A percentile compares a stretch with the other conserved stretches of the same genome.
These are phyloP conservation scores for Platalea minor DNA, from an alignment of 2,797 vertebrate genomes.

Conservation along the genomic window DNA sequence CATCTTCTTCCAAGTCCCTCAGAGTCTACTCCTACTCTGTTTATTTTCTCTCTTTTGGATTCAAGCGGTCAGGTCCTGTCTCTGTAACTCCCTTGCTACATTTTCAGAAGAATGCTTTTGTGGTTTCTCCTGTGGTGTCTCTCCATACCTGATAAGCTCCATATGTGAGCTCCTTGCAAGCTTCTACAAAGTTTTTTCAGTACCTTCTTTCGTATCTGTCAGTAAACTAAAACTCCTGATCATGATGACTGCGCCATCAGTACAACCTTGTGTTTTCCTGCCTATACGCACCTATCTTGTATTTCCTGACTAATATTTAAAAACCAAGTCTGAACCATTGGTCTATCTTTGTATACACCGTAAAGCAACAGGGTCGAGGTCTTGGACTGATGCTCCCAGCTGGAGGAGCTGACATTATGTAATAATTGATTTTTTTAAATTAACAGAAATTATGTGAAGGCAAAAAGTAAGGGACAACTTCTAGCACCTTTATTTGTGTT, in stretches of 20 bases:
- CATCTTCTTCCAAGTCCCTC: background rate
- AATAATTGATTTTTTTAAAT: background rate
- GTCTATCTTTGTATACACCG: background rate
- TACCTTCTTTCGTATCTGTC: background rate
- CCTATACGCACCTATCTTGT: rapidly evolving
- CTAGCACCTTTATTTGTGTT: background rate
- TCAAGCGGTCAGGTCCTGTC: background rate
- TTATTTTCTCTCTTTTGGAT: background rate
- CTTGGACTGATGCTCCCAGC: background rate
- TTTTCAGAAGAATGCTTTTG: background rate
- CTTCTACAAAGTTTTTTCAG: background rate
- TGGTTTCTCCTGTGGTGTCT: background rate
- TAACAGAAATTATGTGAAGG: background rate
- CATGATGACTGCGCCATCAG: background rate
- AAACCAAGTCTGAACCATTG: background rate
- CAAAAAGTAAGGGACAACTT: background rate
- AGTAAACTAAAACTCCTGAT: background rate
- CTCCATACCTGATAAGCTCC: background rate
- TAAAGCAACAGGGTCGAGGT: background rate
- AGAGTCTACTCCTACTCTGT: background rate
- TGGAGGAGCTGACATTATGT: background rate
- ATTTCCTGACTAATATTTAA: background rate
- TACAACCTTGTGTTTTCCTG: background rate
- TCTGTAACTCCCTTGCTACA: background rate
- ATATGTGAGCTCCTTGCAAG: background rate